A percentile compares a stretch with the other conserved stretches of the same genome.
Evolutionary conservation across 1,140 invertebrate species (phyloP).

Genomic region (Bombus cullumanus): DNA sequence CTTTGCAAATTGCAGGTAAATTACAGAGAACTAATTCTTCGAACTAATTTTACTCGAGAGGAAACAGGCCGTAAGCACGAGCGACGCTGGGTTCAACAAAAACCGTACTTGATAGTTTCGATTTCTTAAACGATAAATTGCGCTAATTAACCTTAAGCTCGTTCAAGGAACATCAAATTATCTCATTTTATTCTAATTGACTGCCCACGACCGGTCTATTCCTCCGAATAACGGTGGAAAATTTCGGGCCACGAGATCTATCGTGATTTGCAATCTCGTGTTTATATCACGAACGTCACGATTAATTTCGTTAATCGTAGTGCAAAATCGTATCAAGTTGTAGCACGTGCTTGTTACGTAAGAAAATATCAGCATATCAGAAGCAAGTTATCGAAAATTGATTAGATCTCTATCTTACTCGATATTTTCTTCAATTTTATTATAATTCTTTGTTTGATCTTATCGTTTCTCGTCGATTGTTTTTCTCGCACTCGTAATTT

Average conservation of each 20-base stretch:
- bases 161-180: conserved; percentile 17
- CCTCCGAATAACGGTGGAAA: background rate
- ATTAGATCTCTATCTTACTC: background rate
- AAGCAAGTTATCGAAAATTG: background rate
- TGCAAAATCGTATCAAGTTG: background rate
- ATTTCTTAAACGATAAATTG: conserved; percentile 50
- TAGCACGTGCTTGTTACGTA: background rate
- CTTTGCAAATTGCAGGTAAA: background rate
- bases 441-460: background rate
- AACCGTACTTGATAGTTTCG: conserved; percentile 6
- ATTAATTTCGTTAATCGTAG: background rate
- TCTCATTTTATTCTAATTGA: conserved; percentile 33
- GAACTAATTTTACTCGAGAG: background rate
- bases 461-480: background rate
- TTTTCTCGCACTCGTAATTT: background rate
- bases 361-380: background rate
- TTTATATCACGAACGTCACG: background rate
- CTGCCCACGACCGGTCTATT: background rate
- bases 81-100: background rate
- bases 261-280: no score
- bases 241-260: background rate
- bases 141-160: conserved; percentile 32
- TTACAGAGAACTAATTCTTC: background rate
- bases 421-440: accelerated
- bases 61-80: background rate